phyloP scores from a whole-genome alignment of 2,888 invertebrate species.

The Hirtodrosophila duncani region DNA sequence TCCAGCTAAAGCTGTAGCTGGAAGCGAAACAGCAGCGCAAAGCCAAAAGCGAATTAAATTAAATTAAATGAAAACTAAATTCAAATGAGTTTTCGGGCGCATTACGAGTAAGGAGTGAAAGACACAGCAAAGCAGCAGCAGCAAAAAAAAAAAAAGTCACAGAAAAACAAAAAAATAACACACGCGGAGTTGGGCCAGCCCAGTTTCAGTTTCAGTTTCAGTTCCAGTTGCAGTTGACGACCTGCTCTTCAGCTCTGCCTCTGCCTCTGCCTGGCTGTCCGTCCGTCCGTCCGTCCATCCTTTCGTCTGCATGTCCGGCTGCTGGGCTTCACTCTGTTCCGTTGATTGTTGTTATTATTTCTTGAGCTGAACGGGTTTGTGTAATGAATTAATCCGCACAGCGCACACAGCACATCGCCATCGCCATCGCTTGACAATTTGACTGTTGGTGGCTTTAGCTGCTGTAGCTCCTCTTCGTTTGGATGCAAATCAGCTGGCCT shows the following conservation, averaged over 20 bases:
- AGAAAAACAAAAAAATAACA: slow-evolving; percentile 6
- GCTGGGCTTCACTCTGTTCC: no score
- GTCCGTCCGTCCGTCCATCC: not conserved
- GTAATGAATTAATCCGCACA: slow-evolving; percentile 73
- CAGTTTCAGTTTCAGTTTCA: not conserved
- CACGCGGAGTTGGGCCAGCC: no score
- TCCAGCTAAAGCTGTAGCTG: slow-evolving; percentile 19
- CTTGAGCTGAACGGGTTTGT: slow-evolving; percentile 72
- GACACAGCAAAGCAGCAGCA: slow-evolving; percentile 17
- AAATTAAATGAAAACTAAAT: slow-evolving; percentile 74
- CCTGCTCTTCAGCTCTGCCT: no score
- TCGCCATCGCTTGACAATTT: slow-evolving; percentile 53
- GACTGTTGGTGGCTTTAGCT: slow-evolving; percentile 56
- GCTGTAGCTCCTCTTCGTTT: no score
- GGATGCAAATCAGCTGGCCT: slow-evolving; percentile 66
- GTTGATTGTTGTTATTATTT: slow-evolving; percentile 72
- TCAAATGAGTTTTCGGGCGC: slow-evolving; percentile 68
- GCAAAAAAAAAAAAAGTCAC: slow-evolving; percentile 4
- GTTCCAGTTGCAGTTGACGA: no score
- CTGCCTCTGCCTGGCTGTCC: no score
- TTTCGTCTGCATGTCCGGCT: not conserved
- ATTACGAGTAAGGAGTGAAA: slow-evolving; percentile 38
- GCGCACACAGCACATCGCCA: no score
- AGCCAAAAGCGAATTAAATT: slow-evolving; percentile 66
- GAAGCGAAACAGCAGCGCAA: slow-evolving; percentile 33